Base-by-base conservation (phyloP, 2,797 vertebrate species). In the Hybognathus amarus region DNA sequence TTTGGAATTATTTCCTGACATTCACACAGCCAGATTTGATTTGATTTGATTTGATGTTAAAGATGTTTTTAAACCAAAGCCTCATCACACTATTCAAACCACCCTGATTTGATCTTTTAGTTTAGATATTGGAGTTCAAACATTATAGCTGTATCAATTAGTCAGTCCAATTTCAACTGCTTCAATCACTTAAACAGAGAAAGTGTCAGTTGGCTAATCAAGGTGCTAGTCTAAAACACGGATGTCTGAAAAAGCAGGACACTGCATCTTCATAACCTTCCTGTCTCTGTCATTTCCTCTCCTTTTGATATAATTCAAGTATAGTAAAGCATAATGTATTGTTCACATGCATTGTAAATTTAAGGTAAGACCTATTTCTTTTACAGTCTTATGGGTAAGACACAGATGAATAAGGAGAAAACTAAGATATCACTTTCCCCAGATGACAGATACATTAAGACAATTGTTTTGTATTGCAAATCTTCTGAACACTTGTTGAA, bases 261-360 rank as follows among this genome's bases (percentile, higher is more conserved):
- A 38, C 38, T 24, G 6, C 63, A 71, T 85, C 47, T 68, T 61
- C 36, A 66, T 52, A 18, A 54, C 24, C 40, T 86, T 86, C 76
- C 50, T 74, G 76, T 83, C 63, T 50, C 33, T 47, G 30, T 79
- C 17, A 71, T 71, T 84, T 64, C 56, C 59, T 66, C n/a, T 6
- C 2, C 36, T 38, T 56, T 50, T 6, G 0, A 52, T 36, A 15
- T 13, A 30, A 5, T 71, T 20, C 24, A 63, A 3, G 4, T 73
- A n/a, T 40, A 52, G 27, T 73, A 36, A 27, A 52, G 45, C 33
- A 52, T 73, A 13, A 59, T 40, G 27, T 10, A 27, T 45, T 71
- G 40, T 12, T 42, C 24, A 63, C 24, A 63, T 63, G 18, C 12
- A 8, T 3, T 22, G 11, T 52, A 20, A 1, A 24, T 68, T 38